A percentile compares a stretch with the other conserved stretches of the same genome.
Evolutionary conservation across 2,797 vertebrate genomes (phyloP).

Genomic region (Knipowitschia caucasica): DNA sequence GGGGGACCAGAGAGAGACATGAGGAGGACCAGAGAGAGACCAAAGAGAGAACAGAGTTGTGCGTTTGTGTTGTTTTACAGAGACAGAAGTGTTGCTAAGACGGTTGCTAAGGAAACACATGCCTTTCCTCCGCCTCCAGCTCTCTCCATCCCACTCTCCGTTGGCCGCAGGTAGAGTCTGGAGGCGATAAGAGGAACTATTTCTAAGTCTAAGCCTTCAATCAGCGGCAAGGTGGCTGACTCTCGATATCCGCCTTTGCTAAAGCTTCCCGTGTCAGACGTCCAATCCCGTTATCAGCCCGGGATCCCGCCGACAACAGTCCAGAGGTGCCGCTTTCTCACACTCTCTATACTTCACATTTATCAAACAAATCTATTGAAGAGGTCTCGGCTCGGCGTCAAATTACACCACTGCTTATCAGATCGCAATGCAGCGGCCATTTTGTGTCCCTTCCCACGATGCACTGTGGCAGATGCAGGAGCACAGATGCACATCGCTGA

Average conservation of each 20-base stretch:
- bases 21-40: no score
- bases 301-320: conserved; percentile 20
- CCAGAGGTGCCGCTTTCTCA: conserved; percentile 16
- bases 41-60: no score
- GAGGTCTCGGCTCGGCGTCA: background rate
- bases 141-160: conserved; percentile 37
- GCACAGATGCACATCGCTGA: background rate
- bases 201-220: conserved; percentile 47
- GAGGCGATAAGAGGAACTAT: conserved; percentile 40
- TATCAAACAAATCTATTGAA: background rate
- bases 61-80: no score
- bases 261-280: conserved; percentile 30
- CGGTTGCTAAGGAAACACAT: no score
- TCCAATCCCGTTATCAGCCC: conserved; percentile 37
- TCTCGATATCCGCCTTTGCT: conserved; percentile 31
- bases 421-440: no score
- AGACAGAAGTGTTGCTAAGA: no score
- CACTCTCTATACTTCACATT: background rate
- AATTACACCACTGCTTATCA: background rate
- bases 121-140: conserved; percentile 42
- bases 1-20: no score
- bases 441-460: background rate
- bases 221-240: conserved; percentile 25
- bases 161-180: conserved; percentile 19
- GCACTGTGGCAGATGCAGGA: background rate